Percentiles rank a stretch among this genome's conserved stretches.
phyloP scores from a whole-genome alignment of 2,113 vertebrate genomes.

The Hemiscyllium ocellatum region DNA sequence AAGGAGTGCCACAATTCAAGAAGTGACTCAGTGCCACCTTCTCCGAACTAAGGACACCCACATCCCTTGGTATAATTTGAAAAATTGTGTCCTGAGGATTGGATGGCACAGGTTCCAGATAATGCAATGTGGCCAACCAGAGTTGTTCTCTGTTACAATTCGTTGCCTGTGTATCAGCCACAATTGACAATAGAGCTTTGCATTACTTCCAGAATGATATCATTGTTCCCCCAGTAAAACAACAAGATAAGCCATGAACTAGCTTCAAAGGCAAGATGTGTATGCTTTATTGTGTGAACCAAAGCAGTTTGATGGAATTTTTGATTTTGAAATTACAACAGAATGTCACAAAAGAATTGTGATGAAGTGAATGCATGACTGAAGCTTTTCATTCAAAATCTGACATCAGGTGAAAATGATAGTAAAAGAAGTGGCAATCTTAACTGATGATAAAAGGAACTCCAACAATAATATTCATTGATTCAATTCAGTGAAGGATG shows the following conservation, averaged over 20 bases:
- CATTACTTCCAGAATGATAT: slow-evolving; percentile 22
- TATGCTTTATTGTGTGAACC: slow-evolving; percentile 39
- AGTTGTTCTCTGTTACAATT: background rate
- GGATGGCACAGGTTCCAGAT: background rate
- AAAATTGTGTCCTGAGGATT: background rate
- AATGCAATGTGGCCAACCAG: background rate
- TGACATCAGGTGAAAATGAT: background rate
- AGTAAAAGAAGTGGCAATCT: background rate
- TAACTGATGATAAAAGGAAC: background rate
- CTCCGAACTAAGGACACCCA: no score
- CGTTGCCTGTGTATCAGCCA: slow-evolving; percentile 37
- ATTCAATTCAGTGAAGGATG: background rate
- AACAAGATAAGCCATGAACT: slow-evolving; percentile 38
- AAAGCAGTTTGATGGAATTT: background rate
- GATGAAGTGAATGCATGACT: background rate
- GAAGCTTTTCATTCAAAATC: background rate
- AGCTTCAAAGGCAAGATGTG: slow-evolving; percentile 41
- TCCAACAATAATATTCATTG: background rate
- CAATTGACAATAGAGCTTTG: slow-evolving; percentile 26
- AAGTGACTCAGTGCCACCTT: no score
- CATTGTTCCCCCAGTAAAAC: background rate
- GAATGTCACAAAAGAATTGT: background rate
- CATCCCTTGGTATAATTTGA: background rate
- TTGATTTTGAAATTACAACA: background rate
- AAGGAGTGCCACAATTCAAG: no score